These are phyloP conservation scores for Psilopogon haemacephalus DNA, from an alignment of 2,113 vertebrate species.

Conservation along the genomic window DNA sequence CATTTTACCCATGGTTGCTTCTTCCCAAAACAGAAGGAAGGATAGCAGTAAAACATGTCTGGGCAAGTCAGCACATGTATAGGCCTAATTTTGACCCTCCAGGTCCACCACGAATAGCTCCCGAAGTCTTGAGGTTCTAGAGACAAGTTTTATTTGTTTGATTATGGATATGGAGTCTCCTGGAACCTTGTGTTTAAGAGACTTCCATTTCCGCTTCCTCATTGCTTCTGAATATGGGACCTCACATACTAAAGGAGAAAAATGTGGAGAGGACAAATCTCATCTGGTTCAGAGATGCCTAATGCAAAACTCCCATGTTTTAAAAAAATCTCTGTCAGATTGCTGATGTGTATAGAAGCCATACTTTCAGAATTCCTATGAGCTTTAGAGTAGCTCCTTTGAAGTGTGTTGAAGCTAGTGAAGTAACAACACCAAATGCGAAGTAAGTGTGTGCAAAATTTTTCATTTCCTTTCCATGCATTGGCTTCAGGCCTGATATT, in stretches of 20 bases:
- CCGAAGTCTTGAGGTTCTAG: background rate
- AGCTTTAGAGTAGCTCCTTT: background rate
- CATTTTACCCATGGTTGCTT: too few relatives aligned
- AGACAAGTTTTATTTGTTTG: accelerated
- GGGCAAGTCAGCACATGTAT: too few relatives aligned
- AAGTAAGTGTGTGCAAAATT: background rate
- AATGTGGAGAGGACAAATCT: background rate
- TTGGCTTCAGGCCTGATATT: background rate
- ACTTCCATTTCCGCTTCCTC: background rate
- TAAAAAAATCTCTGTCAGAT: background rate
- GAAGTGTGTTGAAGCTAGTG: background rate
- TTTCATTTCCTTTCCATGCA: background rate
- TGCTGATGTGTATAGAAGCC: background rate
- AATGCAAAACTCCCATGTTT: background rate
- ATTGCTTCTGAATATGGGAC: background rate
- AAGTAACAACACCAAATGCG: background rate
- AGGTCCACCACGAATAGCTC: background rate
- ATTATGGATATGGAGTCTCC: background rate
- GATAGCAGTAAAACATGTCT: too few relatives aligned
- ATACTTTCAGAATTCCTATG: background rate
- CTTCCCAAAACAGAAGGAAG: too few relatives aligned
- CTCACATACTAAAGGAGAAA: background rate
- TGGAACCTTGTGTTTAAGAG: background rate
- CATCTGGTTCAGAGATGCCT: background rate
- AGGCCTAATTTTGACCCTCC: too few relatives aligned